These are phyloP conservation scores for Takifugu ocellatus DNA, from an alignment of 2,797 vertebrate species.

Conservation along the genomic window DNA sequence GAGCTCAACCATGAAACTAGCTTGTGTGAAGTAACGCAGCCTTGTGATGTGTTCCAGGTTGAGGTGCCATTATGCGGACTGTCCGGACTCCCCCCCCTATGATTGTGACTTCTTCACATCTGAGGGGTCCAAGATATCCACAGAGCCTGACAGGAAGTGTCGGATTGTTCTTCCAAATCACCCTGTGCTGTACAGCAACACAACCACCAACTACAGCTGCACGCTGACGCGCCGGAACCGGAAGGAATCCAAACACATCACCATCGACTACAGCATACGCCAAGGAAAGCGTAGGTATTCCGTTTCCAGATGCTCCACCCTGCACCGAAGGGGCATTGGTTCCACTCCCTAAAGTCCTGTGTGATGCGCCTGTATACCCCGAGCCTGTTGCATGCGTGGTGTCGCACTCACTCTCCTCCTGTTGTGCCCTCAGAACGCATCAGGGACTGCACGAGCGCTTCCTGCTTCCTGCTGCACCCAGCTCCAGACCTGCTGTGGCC, in stretches of 20 bases:
- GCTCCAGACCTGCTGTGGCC: constrained; percentile 21
- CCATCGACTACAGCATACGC: constrained; percentile 1
- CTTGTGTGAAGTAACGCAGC: not conserved
- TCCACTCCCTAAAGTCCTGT: no score
- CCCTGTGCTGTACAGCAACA: fast-evolving
- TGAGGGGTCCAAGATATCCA: fast-evolving
- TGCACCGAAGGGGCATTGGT: no score
- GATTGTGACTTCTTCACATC: constrained; percentile 6
- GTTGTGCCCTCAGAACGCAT: constrained; percentile 10
- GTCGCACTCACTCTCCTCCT: not conserved
- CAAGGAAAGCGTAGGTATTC: constrained; percentile 26
- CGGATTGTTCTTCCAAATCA: not conserved
- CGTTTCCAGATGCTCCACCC: not conserved
- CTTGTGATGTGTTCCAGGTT: constrained; percentile 37
- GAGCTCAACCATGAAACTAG: not conserved
- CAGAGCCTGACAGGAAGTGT: not conserved
- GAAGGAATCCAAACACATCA: not conserved
- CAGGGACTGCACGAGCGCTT: not conserved
- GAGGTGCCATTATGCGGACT: constrained; percentile 27
- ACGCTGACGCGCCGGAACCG: not conserved
- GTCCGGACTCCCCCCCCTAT: fast-evolving
- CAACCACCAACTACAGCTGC: constrained; percentile 25
- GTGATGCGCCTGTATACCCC: no score
- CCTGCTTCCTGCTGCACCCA: constrained; percentile 10
- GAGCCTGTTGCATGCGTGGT: no score